Conservation (phyloP, 2,113 vertebrate genomes). For the Bubalus kerabau region DNA sequence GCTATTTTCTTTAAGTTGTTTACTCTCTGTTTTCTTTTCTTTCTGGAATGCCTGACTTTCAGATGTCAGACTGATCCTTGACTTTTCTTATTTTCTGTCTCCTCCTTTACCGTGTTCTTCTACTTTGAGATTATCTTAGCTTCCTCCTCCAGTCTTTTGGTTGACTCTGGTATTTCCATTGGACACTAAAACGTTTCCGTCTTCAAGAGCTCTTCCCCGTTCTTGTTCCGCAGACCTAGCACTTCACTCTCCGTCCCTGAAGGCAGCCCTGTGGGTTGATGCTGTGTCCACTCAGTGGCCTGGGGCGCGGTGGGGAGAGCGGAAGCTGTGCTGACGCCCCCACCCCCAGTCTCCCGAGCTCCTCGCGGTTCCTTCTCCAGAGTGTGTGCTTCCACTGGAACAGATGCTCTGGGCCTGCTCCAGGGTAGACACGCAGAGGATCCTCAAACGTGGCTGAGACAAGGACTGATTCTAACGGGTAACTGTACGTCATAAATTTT, state of each 20-base stretch:
- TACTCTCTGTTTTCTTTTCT: neutral
- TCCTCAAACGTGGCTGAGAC: neutral
- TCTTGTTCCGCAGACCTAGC: neutral
- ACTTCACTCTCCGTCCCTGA: no score
- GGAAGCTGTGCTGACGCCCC: accelerated
- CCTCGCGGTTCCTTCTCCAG: neutral
- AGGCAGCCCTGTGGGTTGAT: neutral
- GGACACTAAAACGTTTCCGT: neutral
- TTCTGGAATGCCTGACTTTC: neutral
- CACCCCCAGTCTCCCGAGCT: neutral
- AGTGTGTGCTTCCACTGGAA: neutral
- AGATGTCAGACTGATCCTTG: neutral
- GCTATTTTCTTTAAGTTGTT: neutral
- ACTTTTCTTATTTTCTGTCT: neutral
- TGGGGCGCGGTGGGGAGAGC: neutral
- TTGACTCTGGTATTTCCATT: neutral
- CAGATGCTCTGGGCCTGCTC: accelerated
- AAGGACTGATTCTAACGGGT: neutral
- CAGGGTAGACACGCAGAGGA: neutral
- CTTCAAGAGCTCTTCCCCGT: neutral
- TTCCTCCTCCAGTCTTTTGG: neutral
- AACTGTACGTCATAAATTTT: accelerated
- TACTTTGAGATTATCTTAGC: neutral
- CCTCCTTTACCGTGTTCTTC: neutral
- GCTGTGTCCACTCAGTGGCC: neutral